Conservation (phyloP, 64 coral and sea anemone species). For the Montipora cactus region DNA sequence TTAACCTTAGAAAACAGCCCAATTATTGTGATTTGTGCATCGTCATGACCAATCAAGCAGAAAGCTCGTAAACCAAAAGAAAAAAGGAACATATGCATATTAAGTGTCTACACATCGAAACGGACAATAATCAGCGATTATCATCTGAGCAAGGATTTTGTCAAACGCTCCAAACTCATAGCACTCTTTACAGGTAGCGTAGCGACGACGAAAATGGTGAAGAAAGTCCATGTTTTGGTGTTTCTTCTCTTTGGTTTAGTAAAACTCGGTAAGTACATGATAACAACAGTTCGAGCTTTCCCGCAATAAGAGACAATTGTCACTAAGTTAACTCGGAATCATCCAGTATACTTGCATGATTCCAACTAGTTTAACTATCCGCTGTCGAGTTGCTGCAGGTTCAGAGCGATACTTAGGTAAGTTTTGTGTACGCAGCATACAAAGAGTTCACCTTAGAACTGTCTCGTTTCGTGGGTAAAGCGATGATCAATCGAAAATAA, state of each 20-base stretch:
- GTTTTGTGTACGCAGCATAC: too few relatives aligned
- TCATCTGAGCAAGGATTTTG: background rate
- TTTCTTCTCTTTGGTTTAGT: background rate
- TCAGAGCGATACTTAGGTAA: too few relatives aligned
- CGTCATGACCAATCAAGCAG: conserved; percentile 3
- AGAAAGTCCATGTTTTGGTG: background rate
- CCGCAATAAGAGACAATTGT: background rate
- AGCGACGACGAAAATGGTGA: background rate
- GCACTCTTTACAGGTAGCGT: too few relatives aligned
- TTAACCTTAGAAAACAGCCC: background rate
- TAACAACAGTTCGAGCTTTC: background rate
- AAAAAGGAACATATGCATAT: background rate
- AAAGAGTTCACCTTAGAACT: too few relatives aligned
- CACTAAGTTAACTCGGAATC: too few relatives aligned
- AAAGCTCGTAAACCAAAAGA: background rate
- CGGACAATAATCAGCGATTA: background rate
- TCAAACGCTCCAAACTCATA: background rate
- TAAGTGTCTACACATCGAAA: background rate
- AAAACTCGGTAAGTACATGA: background rate
- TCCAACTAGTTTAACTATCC: too few relatives aligned
- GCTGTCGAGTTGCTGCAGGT: too few relatives aligned
- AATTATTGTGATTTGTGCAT: background rate
- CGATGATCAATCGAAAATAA: too few relatives aligned
- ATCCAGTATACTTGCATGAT: too few relatives aligned
- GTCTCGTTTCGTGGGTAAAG: too few relatives aligned